Conservation (phyloP, 2,113 vertebrate genomes). For the Solenodon paradoxus region DNA sequence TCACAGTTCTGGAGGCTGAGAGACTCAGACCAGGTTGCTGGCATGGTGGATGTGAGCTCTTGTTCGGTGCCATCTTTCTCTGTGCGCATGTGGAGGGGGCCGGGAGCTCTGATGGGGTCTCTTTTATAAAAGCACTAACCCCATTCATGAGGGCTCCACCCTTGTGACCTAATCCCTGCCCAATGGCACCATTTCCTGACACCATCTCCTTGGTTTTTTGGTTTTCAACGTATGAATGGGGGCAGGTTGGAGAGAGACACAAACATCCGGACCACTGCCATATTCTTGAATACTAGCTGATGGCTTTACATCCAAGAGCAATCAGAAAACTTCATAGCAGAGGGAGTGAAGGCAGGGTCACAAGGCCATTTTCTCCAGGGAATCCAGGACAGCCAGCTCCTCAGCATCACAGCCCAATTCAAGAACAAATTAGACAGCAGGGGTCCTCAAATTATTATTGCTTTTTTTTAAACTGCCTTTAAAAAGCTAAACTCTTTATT, state of each 20-base stretch:
- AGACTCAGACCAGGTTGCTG: not conserved
- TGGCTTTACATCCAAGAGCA: not conserved
- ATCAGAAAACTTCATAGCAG: not conserved
- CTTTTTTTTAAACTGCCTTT: not conserved
- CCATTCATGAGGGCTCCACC: not conserved
- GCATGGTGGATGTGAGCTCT: too few relatives aligned
- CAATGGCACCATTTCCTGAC: too few relatives aligned
- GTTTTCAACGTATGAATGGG: not conserved
- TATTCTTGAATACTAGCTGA: not conserved
- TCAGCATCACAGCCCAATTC: not conserved
- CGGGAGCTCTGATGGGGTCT: not conserved
- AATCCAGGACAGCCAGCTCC: not conserved
- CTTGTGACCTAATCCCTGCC: not conserved
- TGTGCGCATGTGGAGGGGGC: too few relatives aligned
- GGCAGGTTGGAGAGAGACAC: not conserved
- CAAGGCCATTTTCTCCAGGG: not conserved
- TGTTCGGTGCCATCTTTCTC: not conserved
- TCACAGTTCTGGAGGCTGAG: not conserved
- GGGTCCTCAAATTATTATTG: too few relatives aligned
- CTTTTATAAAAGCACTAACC: not conserved
- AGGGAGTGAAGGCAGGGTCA: not conserved
- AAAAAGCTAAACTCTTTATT: not conserved
- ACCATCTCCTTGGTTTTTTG: not conserved
- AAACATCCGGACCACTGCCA: not conserved
- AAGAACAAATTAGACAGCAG: not conserved